A percentile compares a stretch with the other conserved stretches of the same genome.
Conservation (phyloP, 2,113 vertebrate species). For the Leptobrachium ailaonicum region DNA sequence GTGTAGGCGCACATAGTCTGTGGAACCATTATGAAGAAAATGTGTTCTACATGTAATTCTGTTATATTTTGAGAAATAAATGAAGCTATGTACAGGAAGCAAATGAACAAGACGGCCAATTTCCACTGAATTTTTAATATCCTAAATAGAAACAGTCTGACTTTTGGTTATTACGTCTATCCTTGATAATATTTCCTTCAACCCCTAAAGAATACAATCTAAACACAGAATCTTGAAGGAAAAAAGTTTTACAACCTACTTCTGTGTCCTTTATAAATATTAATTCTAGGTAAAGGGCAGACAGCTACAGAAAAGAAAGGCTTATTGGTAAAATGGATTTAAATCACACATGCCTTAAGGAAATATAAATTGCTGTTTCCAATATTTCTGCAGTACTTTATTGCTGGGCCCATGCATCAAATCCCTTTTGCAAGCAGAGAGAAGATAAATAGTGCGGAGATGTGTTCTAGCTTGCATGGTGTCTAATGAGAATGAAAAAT, state of each 20-base stretch:
- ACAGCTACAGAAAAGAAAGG: slow-evolving; percentile 25
- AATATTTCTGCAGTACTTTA: slow-evolving; percentile 26
- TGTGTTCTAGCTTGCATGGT: slow-evolving; percentile 24
- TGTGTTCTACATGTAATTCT: too few relatives aligned
- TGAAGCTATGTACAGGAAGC: not conserved
- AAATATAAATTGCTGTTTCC: slow-evolving; percentile 23
- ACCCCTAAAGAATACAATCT: slow-evolving; percentile 11
- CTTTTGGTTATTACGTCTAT: not conserved
- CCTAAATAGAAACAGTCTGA: not conserved
- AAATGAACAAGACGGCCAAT: not conserved
- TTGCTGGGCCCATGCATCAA: slow-evolving; percentile 15
- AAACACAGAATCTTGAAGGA: not conserved
- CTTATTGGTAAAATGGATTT: slow-evolving; percentile 39
- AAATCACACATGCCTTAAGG: slow-evolving; percentile 33
- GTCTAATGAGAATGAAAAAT: slow-evolving; percentile 5
- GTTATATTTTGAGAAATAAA: not conserved
- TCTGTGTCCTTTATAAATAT: slow-evolving; percentile 48
- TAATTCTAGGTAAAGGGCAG: slow-evolving; percentile 46
- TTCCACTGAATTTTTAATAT: slow-evolving; percentile 3
- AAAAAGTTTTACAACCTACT: slow-evolving; percentile 31
- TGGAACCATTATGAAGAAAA: too few relatives aligned
- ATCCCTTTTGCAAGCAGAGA: slow-evolving; percentile 26
- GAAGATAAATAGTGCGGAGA: slow-evolving; percentile 23
- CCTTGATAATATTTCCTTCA: not conserved
- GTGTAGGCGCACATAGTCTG: too few relatives aligned